These are phyloP conservation scores for Muntiacus reevesi DNA, from an alignment of 2,113 vertebrate species.

Conservation along the genomic window DNA sequence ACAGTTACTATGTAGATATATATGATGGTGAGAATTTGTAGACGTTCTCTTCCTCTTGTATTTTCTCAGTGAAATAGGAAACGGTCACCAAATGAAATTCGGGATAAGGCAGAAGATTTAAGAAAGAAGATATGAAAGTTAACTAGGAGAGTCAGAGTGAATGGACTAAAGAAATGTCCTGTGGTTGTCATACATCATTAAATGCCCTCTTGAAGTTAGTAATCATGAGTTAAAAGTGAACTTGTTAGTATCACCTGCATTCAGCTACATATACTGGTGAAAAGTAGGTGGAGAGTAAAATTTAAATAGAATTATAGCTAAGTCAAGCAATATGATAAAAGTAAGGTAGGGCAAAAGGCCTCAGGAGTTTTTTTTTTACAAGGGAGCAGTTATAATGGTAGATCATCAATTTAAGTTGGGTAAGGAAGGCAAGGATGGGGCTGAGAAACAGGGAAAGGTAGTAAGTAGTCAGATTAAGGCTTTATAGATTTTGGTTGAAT, in stretches of 20 bases:
- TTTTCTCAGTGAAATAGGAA: not conserved
- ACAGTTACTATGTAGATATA: not conserved
- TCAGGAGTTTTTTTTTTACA: not conserved
- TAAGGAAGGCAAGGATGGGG: not conserved
- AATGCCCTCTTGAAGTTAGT: not conserved
- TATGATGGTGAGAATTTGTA: not conserved
- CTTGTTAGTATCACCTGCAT: not conserved
- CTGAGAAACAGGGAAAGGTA: not conserved
- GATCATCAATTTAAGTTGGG: not conserved
- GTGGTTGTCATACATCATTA: not conserved
- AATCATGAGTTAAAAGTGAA: not conserved
- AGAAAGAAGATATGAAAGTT: not conserved
- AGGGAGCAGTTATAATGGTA: not conserved
- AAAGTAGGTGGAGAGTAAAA: not conserved
- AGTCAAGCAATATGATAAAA: not conserved
- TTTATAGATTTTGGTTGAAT: not conserved
- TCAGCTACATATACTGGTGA: not conserved
- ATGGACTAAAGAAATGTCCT: not conserved
- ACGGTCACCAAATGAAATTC: not conserved
- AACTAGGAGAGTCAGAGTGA: not conserved
- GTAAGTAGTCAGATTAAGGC: not conserved
- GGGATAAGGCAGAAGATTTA: not conserved
- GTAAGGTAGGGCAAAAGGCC: not conserved
- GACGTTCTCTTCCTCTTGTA: not conserved
- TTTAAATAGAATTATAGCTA: not conserved